A percentile compares a stretch with the other conserved stretches of the same genome.
phyloP scores from a whole-genome alignment of 2,888 invertebrate species.

The Cephalotes varians region DNA sequence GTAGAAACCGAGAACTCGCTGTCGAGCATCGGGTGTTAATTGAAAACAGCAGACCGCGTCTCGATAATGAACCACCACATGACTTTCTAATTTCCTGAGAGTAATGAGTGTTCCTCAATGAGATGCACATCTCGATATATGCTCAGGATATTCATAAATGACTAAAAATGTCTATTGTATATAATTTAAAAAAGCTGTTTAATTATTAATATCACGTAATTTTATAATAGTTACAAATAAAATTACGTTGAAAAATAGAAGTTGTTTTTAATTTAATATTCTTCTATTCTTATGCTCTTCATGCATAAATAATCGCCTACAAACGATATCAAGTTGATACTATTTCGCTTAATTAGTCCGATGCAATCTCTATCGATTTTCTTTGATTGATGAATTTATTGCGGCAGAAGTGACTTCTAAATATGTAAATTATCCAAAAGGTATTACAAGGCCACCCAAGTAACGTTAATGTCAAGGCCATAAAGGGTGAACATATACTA shows the following conservation, averaged over 20 bases:
- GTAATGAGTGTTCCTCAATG: slow-evolving; percentile 46
- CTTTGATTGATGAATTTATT: slow-evolving; percentile 13
- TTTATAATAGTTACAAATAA: not conserved
- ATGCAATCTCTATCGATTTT: not conserved
- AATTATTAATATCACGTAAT: not conserved
- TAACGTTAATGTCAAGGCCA: slow-evolving; percentile 71
- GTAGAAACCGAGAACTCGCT: slow-evolving; percentile 8
- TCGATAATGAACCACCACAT: slow-evolving; percentile 47
- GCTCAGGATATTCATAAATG: not conserved
- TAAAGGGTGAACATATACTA: slow-evolving; percentile 33
- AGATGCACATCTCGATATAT: not conserved
- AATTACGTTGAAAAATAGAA: not conserved
- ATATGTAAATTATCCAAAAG: slow-evolving; percentile 57
- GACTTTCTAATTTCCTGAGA: slow-evolving; percentile 64
- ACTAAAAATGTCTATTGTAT: not conserved
- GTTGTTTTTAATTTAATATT: not conserved
- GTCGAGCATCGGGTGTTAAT: slow-evolving; percentile 59
- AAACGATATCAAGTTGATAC: not conserved
- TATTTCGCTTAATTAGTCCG: slow-evolving; percentile 12
- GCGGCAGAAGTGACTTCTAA: slow-evolving; percentile 15
- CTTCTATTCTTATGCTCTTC: not conserved
- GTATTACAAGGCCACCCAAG: slow-evolving; percentile 53
- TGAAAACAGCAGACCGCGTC: slow-evolving; percentile 56
- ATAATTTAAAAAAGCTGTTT: not conserved
- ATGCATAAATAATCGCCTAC: not conserved